These are phyloP conservation scores for Phrynocephalus guinanensis DNA, from an alignment of 2,797 vertebrate species.

Conservation along the genomic window DNA sequence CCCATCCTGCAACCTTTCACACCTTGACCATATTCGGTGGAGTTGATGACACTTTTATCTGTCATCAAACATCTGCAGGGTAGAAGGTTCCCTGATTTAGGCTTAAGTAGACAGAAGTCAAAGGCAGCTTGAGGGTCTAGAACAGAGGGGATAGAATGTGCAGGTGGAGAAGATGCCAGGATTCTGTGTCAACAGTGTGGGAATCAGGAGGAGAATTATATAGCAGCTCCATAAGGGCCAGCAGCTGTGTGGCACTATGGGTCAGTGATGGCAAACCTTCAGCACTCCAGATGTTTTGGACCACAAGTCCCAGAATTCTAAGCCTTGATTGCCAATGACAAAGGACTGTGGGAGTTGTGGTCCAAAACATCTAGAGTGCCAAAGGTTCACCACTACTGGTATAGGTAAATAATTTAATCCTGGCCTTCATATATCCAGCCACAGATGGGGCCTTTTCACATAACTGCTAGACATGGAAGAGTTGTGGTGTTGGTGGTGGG, in stretches of 20 bases:
- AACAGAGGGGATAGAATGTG: not conserved
- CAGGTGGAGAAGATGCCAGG: not conserved
- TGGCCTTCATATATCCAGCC: not conserved
- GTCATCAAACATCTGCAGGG: not conserved
- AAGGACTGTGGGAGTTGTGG: too few species aligned
- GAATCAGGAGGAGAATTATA: too few species aligned
- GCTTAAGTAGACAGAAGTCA: not conserved
- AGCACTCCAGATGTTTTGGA: too few species aligned
- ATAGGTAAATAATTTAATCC: not conserved
- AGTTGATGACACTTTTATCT: not conserved
- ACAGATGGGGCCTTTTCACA: too few species aligned
- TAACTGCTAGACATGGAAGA: not conserved
- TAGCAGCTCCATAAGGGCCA: not conserved
- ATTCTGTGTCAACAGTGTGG: too few species aligned
- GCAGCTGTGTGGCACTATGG: not conserved
- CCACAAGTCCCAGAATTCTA: too few species aligned
- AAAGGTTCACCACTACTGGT: too few species aligned
- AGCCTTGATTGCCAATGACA: too few species aligned
- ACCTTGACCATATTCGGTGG: not conserved
- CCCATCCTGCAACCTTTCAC: not conserved
- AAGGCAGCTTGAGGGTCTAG: not conserved
- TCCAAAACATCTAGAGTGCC: too few species aligned
- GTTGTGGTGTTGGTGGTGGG: not conserved
- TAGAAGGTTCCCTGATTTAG: not conserved
- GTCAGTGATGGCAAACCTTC: too few species aligned